These are phyloP conservation scores for Melospiza melodia DNA, from an alignment of 2,113 vertebrate species.

Conservation along the genomic window DNA sequence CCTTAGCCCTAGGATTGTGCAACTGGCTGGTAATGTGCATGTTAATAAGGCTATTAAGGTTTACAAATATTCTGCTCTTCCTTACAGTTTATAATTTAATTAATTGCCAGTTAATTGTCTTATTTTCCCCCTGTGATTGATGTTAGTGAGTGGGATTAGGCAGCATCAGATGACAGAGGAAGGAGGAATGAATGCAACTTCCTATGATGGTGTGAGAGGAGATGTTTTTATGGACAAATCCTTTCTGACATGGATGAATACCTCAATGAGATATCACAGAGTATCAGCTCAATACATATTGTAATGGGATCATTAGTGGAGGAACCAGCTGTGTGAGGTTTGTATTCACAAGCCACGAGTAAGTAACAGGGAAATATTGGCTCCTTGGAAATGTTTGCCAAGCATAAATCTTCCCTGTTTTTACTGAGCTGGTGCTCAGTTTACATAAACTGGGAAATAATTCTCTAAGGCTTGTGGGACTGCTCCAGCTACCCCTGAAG, in stretches of 20 bases:
- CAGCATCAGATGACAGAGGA: constrained; percentile 58
- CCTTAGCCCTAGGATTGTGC: background rate
- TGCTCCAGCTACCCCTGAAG: background rate
- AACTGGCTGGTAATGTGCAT: constrained; percentile 18
- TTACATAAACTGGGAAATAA: constrained; percentile 26
- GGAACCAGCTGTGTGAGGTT: constrained; percentile 58
- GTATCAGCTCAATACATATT: constrained; percentile 56
- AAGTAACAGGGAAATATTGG: constrained; percentile 30
- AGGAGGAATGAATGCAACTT: constrained; percentile 13
- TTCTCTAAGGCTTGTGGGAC: background rate
- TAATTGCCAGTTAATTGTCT: constrained; percentile 69
- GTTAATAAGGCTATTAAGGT: constrained; percentile 47
- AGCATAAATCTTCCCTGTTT: constrained; percentile 42
- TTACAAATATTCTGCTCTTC: constrained; percentile 49
- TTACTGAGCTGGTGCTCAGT: constrained; percentile 8
- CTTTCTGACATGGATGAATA: constrained; percentile 70
- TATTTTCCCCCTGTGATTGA: constrained; percentile 66
- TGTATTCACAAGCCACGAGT: constrained; percentile 56
- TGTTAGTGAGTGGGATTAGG: constrained; percentile 65
- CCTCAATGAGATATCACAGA: constrained; percentile 51
- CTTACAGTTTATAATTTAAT: constrained; percentile 63
- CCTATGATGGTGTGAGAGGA: constrained; percentile 27
- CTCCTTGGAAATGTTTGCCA: constrained; percentile 63
- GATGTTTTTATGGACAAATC: constrained; percentile 68
- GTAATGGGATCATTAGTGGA: constrained; percentile 66